Evolutionary conservation across 2,888 invertebrate genomes (phyloP), one percentile per base, ranked within the genome.

Genomic region (Alloplasta piceator): DNA sequence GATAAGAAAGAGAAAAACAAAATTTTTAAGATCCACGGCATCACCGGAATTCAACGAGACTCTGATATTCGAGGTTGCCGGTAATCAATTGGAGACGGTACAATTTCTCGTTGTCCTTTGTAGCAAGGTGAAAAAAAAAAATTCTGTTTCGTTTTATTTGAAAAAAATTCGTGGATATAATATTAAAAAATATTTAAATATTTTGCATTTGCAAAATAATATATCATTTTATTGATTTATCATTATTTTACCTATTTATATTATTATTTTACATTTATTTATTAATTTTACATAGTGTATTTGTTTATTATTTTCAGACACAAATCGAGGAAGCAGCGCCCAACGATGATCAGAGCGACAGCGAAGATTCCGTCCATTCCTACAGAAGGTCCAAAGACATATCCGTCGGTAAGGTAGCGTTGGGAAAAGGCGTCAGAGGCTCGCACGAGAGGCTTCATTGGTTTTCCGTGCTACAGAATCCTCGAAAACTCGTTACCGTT

Each of bases 21-120:
- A 89, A 72, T 83, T 86, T 6, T 80, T 91, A 14, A 82, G 78
- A 5, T 88, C 88, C 1, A 87, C 87, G 0, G 82, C 86, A n/a
- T 89, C 91, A 10, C 92, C 92, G 3, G 91, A 92, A 71, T 93
- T 92, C 83, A 92, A 93, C 78, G 93, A 93, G 83, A 92, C 92
- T 1, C 84, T 93, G 9, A 92, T 92, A 1, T 93, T 93, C 82
- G 92, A 93, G 82, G 83, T 93, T 43, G 87, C 90, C 36, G 86
- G 86, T 46, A 85, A 88, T 79, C 92, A 93, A 82, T 86, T 93
- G 16, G 93, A 93, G 75, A 87, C 85, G 4, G 89, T 92, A 9
- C 91, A 92, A 79, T 92, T 93, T 83, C 87, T 93, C 6, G 86
- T 92, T 46, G 88, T 91, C 10, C 84, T 92, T 10, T 91, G 90